Evolutionary conservation across 2,888 invertebrate species (phyloP), one percentile per base, ranked within the genome.

Genomic region (Rosalia funebris): DNA sequence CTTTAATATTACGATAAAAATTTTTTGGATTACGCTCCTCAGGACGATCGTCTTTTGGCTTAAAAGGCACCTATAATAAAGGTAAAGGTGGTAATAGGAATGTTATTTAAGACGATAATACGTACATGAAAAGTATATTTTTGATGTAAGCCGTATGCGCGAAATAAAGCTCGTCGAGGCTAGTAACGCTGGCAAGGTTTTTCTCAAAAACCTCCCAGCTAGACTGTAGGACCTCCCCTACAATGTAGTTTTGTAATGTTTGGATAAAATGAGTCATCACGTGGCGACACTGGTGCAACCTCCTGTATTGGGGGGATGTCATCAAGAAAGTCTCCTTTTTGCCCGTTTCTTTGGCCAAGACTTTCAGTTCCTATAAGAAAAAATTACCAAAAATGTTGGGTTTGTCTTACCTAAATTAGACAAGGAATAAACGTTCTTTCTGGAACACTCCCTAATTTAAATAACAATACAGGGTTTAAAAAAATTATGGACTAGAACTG

Each of bases 161-260:
- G 10, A 86, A 83, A 70, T 92, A 91, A 11, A 93, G 81, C 62
- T 89, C 88, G 72, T 93, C 92, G 5, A 93, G 77, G 0, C 89
- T 89, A 14, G 84, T 82, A 0, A 89, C 89, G 47, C 84, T 84
- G 68, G 85, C 82, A 39, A 93, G 77, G 70, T 89, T 88, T 60
- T 86, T 86, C 70, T 90, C 89, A 65, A 93, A 89, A 61, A 88
- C 87, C 1, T 86, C 85, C 92, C 92, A 93, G 1, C 90, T 90
- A 0, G 87, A 84, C 50, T 90, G 88, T 19, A 93, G 83, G 19
- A 92, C 91, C 48, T 89, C 91, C 0, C 91, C 89, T 0, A 90
- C 89, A 52, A 93, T 86, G 76, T 93, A 92, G 80, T 89, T 90
- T 76, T 92, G 90, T 17, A 92, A 77, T 0, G 91, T 89, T 58